phyloP scores from a whole-genome alignment of 1,140 invertebrate genomes.

The Lycorma delicatula region DNA sequence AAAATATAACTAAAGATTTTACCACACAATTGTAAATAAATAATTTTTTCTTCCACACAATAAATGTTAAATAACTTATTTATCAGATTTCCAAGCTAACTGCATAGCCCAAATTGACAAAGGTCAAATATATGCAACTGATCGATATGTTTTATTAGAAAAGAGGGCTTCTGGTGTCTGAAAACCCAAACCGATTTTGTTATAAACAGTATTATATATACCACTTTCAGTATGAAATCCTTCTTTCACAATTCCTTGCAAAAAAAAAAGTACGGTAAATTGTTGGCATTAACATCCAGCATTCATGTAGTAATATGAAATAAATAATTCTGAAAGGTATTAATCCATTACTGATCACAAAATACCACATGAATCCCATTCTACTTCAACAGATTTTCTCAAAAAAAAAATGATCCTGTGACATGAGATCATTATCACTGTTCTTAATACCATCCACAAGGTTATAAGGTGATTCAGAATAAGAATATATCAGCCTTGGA shows the following conservation, averaged over 20 bases:
- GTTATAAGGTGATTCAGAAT: too few relatives aligned
- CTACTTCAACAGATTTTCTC: too few relatives aligned
- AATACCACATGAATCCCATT: background rate
- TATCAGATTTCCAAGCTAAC: conserved; percentile 58
- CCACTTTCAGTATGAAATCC: conserved; percentile 81
- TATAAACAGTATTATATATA: conserved; percentile 69
- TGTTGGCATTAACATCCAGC: too few relatives aligned
- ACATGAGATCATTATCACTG: too few relatives aligned
- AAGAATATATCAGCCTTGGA: too few relatives aligned
- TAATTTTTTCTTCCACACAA: too few relatives aligned
- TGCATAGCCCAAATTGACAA: conserved; percentile 87
- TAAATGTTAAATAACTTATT: too few relatives aligned
- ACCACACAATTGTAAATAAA: too few relatives aligned
- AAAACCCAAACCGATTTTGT: conserved; percentile 73
- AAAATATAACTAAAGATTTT: too few relatives aligned
- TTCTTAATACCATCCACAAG: too few relatives aligned
- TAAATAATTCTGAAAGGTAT: background rate
- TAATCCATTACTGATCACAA: background rate
- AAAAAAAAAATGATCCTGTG: too few relatives aligned
- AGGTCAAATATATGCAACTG: conserved; percentile 87
- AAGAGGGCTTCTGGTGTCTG: conserved; percentile 87
- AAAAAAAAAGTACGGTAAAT: conserved; percentile 22
- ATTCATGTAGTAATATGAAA: background rate
- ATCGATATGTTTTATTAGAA: conserved; percentile 65
- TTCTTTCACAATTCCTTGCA: conserved; percentile 70